Evolutionary conservation across 2,113 vertebrate species (phyloP).

Genomic region (Nycticryphes semicollaris): DNA sequence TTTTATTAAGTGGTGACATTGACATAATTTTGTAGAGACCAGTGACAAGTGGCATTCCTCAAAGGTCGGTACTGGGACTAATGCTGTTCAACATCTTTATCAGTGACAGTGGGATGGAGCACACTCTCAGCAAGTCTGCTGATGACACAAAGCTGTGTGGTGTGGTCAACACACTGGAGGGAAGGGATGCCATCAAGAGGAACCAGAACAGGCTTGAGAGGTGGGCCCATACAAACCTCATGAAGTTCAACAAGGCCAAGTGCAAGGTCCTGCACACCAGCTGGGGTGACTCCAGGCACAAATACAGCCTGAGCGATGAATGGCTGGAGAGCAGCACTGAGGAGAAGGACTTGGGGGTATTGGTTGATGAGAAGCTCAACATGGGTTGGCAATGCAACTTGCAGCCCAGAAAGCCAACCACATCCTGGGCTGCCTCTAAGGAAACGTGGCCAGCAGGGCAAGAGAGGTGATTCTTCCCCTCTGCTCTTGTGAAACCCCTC

Average conservation of each 20-base stretch:
- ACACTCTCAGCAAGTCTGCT: not conserved
- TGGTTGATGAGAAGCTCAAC: not conserved
- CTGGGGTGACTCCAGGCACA: not conserved
- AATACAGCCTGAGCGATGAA: not conserved
- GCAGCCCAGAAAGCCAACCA: not conserved
- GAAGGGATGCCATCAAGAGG: not conserved
- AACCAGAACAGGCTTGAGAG: not conserved
- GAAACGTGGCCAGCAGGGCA: not conserved
- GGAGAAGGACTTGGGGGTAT: not conserved
- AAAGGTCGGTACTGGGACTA: not conserved
- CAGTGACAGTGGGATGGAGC: not conserved
- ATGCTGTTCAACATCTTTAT: not conserved
- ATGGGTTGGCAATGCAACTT: not conserved
- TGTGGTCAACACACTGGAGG: not conserved
- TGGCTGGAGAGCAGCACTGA: not conserved
- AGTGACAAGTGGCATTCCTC: not conserved
- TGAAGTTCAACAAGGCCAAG: not conserved
- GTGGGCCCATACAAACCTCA: not conserved
- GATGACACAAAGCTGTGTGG: not conserved
- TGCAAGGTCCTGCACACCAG: not conserved
- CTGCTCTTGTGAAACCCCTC: not conserved
- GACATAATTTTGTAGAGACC: not conserved
- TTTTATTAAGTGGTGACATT: not conserved
- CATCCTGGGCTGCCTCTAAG: not conserved
- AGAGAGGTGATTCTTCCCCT: not conserved